phyloP scores from a whole-genome alignment of 2,888 invertebrate species.

The Pyrocoelia pectoralis region DNA sequence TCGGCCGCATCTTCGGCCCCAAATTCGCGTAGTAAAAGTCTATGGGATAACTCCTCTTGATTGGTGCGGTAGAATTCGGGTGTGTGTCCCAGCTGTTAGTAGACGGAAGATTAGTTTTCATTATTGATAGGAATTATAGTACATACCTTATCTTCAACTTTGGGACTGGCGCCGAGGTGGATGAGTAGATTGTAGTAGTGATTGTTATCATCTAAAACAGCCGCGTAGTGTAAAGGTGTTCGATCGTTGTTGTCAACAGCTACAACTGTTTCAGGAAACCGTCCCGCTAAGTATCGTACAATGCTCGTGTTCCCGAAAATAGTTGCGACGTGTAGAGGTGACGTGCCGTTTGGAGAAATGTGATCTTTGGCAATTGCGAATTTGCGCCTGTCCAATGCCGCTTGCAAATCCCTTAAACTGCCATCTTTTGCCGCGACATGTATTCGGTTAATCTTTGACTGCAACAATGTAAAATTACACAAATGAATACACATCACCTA shows the following conservation, averaged over 20 bases:
- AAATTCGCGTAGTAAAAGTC: slow-evolving; percentile 72
- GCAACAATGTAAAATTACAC: slow-evolving; percentile 17
- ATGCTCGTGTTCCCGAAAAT: slow-evolving; percentile 85
- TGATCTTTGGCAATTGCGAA: slow-evolving; percentile 89
- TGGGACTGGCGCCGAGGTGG: slow-evolving; percentile 86
- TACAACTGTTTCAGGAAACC: slow-evolving; percentile 88
- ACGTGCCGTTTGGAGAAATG: slow-evolving; percentile 82
- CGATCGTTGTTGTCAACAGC: slow-evolving; percentile 77
- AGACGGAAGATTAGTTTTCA: slow-evolving; percentile 23
- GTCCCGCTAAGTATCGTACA: slow-evolving; percentile 74
- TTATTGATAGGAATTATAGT: no score
- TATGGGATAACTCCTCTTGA: slow-evolving; percentile 73
- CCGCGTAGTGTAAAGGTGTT: slow-evolving; percentile 90
- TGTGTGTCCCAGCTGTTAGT: slow-evolving; percentile 75
- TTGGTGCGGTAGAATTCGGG: slow-evolving; percentile 81
- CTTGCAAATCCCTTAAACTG: slow-evolving; percentile 83
- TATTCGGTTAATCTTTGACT: slow-evolving; percentile 91
- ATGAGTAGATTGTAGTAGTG: slow-evolving; percentile 86
- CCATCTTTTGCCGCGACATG: slow-evolving; percentile 88
- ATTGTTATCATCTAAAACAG: slow-evolving; percentile 83
- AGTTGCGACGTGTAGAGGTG: slow-evolving; percentile 87
- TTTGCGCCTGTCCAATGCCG: slow-evolving; percentile 86
- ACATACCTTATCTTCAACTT: slow-evolving; percentile 84
- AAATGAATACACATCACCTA: neutral
- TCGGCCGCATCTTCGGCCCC: slow-evolving; percentile 73